Percentiles rank a stretch among this genome's conserved stretches.
phyloP scores from a whole-genome alignment of 2,797 vertebrate species.

The Mastacembelus armatus region DNA sequence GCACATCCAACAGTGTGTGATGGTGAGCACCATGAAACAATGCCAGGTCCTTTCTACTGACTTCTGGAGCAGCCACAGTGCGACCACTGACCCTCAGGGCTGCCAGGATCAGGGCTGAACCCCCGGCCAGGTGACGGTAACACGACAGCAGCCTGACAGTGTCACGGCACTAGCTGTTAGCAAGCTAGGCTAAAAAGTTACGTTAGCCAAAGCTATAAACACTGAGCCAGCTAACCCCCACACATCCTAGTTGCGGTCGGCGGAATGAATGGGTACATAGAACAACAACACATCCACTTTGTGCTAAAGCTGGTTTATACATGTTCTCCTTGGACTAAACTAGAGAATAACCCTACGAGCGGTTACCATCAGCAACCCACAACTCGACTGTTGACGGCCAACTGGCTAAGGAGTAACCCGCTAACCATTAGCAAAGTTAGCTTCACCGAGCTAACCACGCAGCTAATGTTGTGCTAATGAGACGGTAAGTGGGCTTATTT shows the following conservation, averaged over 20 bases:
- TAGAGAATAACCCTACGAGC: neutral
- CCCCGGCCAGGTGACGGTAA: conserved; percentile 40
- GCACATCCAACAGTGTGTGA: neutral
- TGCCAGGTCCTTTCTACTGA: conserved; percentile 34
- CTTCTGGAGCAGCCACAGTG: conserved; percentile 30
- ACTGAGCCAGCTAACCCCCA: neutral
- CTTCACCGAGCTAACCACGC: conserved; percentile 45
- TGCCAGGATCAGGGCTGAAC: neutral
- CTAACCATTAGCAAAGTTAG: conserved; percentile 69
- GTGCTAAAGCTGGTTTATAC: conserved; percentile 24
- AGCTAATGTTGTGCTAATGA: conserved; percentile 46
- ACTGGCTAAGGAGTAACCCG: conserved; percentile 36
- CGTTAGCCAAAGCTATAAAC: neutral
- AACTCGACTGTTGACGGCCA: conserved; percentile 6
- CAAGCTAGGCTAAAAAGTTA: neutral
- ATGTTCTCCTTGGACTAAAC: neutral
- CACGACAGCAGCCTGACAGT: conserved; percentile 36
- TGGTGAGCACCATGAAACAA: too few species aligned
- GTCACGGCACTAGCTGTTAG: too few species aligned
- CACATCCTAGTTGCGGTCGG: neutral
- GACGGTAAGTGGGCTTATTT: conserved; percentile 15
- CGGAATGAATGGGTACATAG: conserved; percentile 21
- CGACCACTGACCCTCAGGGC: conserved; percentile 15
- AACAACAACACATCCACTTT: conserved; percentile 20
- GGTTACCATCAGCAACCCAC: neutral